Conservation (phyloP, 2,113 vertebrate genomes). For the Mobula hypostoma region DNA sequence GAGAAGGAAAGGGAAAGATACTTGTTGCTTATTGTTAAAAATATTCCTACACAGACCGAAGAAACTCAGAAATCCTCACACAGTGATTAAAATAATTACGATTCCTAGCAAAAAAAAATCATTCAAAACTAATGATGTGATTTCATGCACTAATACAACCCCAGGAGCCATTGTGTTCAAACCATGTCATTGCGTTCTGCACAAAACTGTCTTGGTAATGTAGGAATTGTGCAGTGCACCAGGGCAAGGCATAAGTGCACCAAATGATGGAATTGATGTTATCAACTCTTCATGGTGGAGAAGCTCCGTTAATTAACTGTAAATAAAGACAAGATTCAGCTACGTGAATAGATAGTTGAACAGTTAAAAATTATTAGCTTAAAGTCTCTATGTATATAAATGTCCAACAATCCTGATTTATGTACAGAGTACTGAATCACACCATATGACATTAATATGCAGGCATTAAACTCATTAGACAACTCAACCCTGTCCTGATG, state of each 20-base stretch:
- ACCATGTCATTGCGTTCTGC: neutral
- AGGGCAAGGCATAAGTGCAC: neutral
- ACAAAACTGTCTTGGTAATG: neutral
- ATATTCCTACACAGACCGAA: neutral
- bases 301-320: neutral
- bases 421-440: neutral
- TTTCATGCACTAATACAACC: neutral
- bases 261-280: neutral
- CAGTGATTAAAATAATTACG: neutral
- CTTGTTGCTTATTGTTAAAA: neutral
- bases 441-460: neutral
- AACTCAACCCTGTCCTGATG: too few relatives aligned
- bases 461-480: neutral
- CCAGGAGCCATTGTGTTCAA: neutral
- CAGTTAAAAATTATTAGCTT: neutral
- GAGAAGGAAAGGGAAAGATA: too few relatives aligned
- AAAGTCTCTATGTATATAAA: neutral
- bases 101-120: neutral
- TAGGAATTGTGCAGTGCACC: neutral
- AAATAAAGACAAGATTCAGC: conserved; percentile 7
- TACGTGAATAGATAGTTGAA: neutral
- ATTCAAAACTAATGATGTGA: neutral
- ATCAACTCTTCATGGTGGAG: neutral
- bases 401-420: neutral
- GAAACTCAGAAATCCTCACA: neutral